These are phyloP conservation scores for Molorchus minor DNA, from an alignment of 2,888 invertebrate species.

Conservation along the genomic window DNA sequence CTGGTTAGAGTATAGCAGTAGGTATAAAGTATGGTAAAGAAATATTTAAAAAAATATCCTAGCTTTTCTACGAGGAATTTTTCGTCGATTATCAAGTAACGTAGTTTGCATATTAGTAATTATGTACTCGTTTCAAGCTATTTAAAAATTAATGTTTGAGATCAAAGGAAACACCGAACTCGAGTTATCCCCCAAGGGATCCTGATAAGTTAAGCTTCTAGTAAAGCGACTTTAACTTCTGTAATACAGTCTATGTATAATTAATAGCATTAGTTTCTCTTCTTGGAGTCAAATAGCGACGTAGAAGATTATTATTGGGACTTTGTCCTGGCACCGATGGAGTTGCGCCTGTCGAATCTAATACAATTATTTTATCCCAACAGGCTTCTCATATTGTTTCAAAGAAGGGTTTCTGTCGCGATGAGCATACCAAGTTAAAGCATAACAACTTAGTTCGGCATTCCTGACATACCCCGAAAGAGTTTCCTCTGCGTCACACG, in stretches of 20 bases:
- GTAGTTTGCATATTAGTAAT: too few relatives aligned
- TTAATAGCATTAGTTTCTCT: constrained; percentile 12
- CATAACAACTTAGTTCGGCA: constrained; percentile 13
- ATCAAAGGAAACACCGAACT: constrained; percentile 8
- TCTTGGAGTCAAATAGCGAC: not conserved
- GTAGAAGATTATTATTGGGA: not conserved
- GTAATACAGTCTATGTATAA: constrained; percentile 8
- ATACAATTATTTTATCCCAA: constrained; percentile 11
- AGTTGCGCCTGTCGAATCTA: constrained; percentile 6
- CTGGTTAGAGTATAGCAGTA: too few relatives aligned
- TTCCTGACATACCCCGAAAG: constrained; percentile 17
- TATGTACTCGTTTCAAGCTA: not conserved
- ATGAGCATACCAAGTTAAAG: constrained; percentile 19
- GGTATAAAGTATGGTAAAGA: too few relatives aligned
- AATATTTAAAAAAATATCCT: too few relatives aligned
- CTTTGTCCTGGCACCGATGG: constrained; percentile 4
- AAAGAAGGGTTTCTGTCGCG: constrained; percentile 5
- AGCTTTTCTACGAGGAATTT: too few relatives aligned
- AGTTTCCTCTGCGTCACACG: constrained; percentile 21
- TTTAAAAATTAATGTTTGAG: not conserved
- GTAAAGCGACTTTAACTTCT: constrained; percentile 1
- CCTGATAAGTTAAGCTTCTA: not conserved
- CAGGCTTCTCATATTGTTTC: constrained; percentile 21
- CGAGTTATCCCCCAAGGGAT: constrained; percentile 1
- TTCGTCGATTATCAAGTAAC: too few relatives aligned